A percentile compares a stretch with the other conserved stretches of the same genome.
phyloP scores from a whole-genome alignment of 1,140 invertebrate species.

The Drosophila watanabei region DNA sequence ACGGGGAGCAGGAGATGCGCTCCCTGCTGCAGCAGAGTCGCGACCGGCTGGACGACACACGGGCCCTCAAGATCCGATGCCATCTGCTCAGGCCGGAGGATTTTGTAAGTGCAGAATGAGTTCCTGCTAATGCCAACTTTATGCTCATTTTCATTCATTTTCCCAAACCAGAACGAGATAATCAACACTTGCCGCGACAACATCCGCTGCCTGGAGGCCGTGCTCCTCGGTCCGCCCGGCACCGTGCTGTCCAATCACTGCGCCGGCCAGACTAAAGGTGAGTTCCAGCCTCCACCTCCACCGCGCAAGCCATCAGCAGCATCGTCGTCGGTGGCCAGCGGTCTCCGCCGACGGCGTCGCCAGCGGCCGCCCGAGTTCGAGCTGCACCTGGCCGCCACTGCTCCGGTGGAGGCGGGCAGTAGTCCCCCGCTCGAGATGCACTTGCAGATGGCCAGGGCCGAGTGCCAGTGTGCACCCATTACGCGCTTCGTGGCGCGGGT shows the following conservation, averaged over 20 bases:
- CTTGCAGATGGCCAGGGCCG: slow-evolving; percentile 21
- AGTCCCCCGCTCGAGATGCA: not conserved
- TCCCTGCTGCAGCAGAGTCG: slow-evolving; percentile 76
- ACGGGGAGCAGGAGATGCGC: slow-evolving; percentile 83
- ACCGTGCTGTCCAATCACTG: slow-evolving; percentile 77
- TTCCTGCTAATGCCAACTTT: slow-evolving; percentile 1
- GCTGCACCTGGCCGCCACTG: not conserved
- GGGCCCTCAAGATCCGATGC: slow-evolving; percentile 80
- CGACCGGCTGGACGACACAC: slow-evolving; percentile 78
- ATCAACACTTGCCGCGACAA: slow-evolving; percentile 91
- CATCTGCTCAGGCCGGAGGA: slow-evolving; percentile 83
- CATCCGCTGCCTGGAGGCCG: slow-evolving; percentile 88
- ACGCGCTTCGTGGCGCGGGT: slow-evolving; percentile 81
- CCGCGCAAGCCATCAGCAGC: slow-evolving; percentile 39
- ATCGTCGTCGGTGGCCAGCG: slow-evolving; percentile 26
- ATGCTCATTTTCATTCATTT: not conserved
- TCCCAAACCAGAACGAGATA: slow-evolving; percentile 89
- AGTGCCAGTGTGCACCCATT: slow-evolving; percentile 84
- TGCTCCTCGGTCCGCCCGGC: slow-evolving; percentile 86
- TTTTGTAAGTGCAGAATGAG: slow-evolving; percentile 71
- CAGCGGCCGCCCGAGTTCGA: not conserved
- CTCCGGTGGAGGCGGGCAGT: slow-evolving; percentile 7
- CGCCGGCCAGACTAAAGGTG: slow-evolving; percentile 83
- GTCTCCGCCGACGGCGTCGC: slow-evolving; percentile 17
- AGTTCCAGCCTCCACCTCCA: slow-evolving; percentile 62